Base-by-base conservation (phyloP, 2,113 vertebrate genomes). In the Sceloporus undulatus region DNA sequence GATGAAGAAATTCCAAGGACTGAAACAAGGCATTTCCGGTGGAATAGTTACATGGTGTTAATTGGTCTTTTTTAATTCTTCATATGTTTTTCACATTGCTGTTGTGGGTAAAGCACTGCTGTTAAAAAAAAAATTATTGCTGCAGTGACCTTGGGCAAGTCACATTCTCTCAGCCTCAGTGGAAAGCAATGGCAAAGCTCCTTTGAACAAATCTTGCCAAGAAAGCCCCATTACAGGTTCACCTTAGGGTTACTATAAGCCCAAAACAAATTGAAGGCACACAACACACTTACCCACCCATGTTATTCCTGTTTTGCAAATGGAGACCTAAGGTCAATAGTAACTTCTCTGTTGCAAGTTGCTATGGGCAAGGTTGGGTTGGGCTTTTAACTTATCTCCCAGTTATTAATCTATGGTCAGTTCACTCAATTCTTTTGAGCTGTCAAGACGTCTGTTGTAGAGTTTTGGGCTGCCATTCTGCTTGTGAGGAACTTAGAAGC, bases 61-160 rank as follows among this genome's bases (percentile, higher is more conserved):
- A 85, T 85, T 91, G 66, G 65, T 94, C 85, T 87, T 95, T 94
- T 90, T 94, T 92, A 34, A 88, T 91, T 94, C 83, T 85, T 34
- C 82, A 74, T 76, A 84, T 91, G 85, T 90, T 6, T 70, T 48
- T 70, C n/a, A 71, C 25, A n/a, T 65, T 84, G 52, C 65, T 88
- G 90, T 29, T 80, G 88, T 85, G 86, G 92, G 92, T 91, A 79
- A 89, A 52, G 38, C 90, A 42, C 19, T 87, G n/a, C 79, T 93
- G 91, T 79, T 82, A 91, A 83, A 29, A 90, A 14, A 88, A 13
- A 16, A 11, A 18, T 62, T 62, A 18, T 62, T 62, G 59, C 59
- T 16, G 62, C 4, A 65, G 62, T 65, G 62, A 65, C 62, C 62
- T 48, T 48, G 42, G 42, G 48, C 48, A 48, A 48, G 48, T 48